Percentiles rank a stretch among this genome's conserved stretches.
phyloP scores from a whole-genome alignment of 1,140 invertebrate species.

The Venturia canescens region DNA sequence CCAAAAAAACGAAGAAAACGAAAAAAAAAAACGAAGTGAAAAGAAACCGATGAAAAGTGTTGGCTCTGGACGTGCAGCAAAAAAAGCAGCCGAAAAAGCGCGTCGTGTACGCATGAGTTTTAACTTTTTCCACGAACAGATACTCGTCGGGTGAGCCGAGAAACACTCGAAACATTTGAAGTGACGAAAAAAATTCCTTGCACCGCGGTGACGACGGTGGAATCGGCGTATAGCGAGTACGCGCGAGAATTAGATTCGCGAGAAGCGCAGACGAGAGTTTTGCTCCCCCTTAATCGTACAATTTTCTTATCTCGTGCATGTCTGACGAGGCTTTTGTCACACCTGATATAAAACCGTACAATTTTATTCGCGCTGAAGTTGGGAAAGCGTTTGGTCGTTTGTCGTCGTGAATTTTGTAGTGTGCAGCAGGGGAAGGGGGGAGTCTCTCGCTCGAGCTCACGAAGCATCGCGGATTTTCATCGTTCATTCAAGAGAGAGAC shows the following conservation, averaged over 20 bases:
- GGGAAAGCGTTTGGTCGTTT: constrained; percentile 34
- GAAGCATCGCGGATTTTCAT: constrained; percentile 26
- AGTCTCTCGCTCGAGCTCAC: not conserved
- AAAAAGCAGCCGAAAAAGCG: not conserved
- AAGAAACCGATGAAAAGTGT: constrained; percentile 14
- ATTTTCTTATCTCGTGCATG: not conserved
- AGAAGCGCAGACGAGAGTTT: no score
- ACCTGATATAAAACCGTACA: not conserved
- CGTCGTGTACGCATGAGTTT: no score
- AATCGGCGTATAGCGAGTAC: no score
- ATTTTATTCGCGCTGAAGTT: constrained; percentile 26
- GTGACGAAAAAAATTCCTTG: no score
- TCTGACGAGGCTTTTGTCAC: no score
- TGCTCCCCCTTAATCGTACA: not conserved
- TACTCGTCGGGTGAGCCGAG: no score
- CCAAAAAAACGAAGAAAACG: not conserved
- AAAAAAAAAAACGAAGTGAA: constrained; percentile 1
- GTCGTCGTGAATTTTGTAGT: constrained; percentile 34
- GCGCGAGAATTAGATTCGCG: no score
- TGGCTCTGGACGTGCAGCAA: constrained; percentile 15
- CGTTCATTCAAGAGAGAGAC: constrained; percentile 31
- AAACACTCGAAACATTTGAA: no score
- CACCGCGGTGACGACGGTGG: no score
- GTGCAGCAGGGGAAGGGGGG: not conserved
- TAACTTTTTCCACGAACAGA: no score